Percentiles rank a stretch among this genome's conserved stretches.
These are phyloP conservation scores for Telenomus remus DNA, from an alignment of 1,140 invertebrate genomes.

Conservation along the genomic window DNA sequence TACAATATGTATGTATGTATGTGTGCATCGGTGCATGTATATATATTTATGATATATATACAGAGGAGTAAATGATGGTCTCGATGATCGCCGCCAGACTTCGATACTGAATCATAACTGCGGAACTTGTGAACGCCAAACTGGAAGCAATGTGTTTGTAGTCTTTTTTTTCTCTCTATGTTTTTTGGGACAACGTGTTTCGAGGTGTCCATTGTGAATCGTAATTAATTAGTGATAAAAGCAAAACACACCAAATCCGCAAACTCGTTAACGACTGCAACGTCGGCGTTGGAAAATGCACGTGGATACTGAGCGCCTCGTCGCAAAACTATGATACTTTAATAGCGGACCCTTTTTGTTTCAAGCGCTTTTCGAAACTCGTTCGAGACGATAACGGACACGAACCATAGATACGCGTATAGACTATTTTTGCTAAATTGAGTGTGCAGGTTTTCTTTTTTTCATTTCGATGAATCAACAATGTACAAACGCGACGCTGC, in stretches of 20 bases:
- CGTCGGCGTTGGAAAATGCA: conserved; percentile 20
- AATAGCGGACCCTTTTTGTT: conserved; percentile 24
- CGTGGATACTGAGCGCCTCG: conserved; percentile 19
- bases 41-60: not conserved
- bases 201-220: conserved; percentile 26
- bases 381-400: conserved; percentile 12
- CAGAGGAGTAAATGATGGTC: not conserved
- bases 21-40: too few species aligned
- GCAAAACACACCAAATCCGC: conserved; percentile 31
- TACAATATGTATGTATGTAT: too few species aligned
- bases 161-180: too few species aligned
- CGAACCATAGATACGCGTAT: not conserved
- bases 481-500: conserved; percentile 34
- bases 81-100: conserved; percentile 12
- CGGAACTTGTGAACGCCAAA: conserved; percentile 29
- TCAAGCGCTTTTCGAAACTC: conserved; percentile 18
- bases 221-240: conserved; percentile 27
- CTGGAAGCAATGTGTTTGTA: conserved; percentile 31
- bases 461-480: conserved; percentile 1
- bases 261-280: conserved; percentile 8
- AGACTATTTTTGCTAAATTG: conserved; percentile 25
- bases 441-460: conserved; percentile 19
- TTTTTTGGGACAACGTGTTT: not conserved
- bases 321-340: conserved; percentile 20
- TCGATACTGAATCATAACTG: conserved; percentile 33